These are phyloP conservation scores for Phyllostomus discolor DNA, from an alignment of 2,113 vertebrate species.

Conservation along the genomic window DNA sequence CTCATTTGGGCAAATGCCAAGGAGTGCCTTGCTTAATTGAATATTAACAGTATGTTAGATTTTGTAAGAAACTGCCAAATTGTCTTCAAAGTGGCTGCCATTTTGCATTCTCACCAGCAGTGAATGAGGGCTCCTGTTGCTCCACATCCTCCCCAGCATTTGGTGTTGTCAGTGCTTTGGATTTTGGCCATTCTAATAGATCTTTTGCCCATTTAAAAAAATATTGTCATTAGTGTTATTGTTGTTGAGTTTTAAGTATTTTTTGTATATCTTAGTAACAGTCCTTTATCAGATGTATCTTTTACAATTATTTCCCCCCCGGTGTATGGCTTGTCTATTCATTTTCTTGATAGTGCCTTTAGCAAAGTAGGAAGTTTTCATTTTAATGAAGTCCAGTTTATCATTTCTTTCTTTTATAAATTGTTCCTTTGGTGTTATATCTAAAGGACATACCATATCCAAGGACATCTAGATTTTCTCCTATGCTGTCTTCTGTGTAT, in stretches of 20 bases:
- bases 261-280: background rate
- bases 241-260: background rate
- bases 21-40: background rate
- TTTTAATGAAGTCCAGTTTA: background rate
- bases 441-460: background rate
- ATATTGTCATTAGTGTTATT: background rate
- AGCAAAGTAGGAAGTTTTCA: background rate
- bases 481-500: background rate
- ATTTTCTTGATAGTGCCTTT: background rate
- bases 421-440: background rate
- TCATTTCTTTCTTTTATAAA: background rate
- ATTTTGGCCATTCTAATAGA: background rate
- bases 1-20: background rate
- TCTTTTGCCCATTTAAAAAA: background rate
- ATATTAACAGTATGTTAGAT: background rate
- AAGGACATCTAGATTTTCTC: background rate
- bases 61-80: background rate
- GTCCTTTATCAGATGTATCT: background rate
- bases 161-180: background rate
- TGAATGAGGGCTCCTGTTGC: background rate
- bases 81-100: background rate
- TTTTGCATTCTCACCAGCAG: background rate
- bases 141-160: background rate
- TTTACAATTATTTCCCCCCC: background rate
- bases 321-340: background rate